These are phyloP conservation scores for Nicator chloris DNA, from an alignment of 2,113 vertebrate species.

Conservation along the genomic window DNA sequence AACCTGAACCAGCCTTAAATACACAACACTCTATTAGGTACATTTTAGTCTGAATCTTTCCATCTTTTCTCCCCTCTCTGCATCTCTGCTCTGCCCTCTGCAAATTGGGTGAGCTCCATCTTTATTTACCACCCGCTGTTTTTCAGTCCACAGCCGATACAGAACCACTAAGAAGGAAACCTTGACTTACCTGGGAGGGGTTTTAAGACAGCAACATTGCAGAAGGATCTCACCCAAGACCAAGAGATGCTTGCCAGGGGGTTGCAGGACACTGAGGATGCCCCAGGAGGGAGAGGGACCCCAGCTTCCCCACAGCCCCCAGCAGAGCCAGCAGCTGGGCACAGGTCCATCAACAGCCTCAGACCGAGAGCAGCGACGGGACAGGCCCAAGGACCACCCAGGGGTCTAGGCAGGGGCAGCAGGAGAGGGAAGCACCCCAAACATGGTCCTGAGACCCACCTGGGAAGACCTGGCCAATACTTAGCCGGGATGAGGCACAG, in stretches of 20 bases:
- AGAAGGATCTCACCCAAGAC: accelerated
- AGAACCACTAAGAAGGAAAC: not conserved
- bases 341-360: accelerated
- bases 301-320: accelerated
- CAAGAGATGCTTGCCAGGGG: not conserved
- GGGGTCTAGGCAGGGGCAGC: not conserved
- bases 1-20: not conserved
- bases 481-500: accelerated
- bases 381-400: not conserved
- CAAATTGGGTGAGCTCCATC: accelerated
- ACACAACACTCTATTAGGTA: not conserved
- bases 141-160: not conserved
- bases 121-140: accelerated
- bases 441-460: accelerated
- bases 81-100: not conserved
- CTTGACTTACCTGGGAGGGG: not conserved
- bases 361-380: no score
- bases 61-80: not conserved
- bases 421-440: not conserved
- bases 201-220: not conserved
- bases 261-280: not conserved
- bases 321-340: not conserved
- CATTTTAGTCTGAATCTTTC: not conserved
- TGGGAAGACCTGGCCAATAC: no score
- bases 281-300: not conserved